These are phyloP conservation scores for Hermaeophaga mercurialis DNA, from an alignment of 2,888 invertebrate genomes.

Conservation along the genomic window DNA sequence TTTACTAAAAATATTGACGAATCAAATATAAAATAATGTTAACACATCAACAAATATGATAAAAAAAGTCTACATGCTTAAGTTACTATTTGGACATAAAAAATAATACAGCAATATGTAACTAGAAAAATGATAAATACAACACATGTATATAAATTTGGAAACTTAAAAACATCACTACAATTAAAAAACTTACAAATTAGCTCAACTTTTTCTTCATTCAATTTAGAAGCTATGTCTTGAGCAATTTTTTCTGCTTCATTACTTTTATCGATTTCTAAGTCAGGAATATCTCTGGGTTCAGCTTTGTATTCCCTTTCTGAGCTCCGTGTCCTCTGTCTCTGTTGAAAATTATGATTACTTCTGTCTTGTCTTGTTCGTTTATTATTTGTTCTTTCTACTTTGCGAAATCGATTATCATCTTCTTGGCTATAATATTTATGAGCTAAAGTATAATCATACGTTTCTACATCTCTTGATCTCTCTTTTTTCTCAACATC, in stretches of 20 bases:
- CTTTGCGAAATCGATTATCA: slow-evolving; percentile 16
- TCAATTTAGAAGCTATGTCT: slow-evolving; percentile 75
- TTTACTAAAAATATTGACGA: slow-evolving; percentile 65
- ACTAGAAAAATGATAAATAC: too few relatives aligned
- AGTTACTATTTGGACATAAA: too few relatives aligned
- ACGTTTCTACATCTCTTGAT: slow-evolving; percentile 75
- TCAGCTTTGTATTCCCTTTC: slow-evolving; percentile 61
- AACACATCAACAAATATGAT: too few relatives aligned
- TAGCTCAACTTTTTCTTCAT: slow-evolving; percentile 75
- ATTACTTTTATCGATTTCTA: slow-evolving; percentile 60
- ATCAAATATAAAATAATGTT: too few relatives aligned
- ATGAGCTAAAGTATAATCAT: slow-evolving; percentile 66
- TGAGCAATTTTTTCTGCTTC: slow-evolving; percentile 66
- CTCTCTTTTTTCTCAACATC: slow-evolving; percentile 73
- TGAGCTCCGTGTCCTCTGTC: slow-evolving; percentile 52
- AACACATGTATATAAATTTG: too few relatives aligned
- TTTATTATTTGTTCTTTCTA: slow-evolving; percentile 59
- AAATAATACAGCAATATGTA: too few relatives aligned
- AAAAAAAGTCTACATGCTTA: too few relatives aligned
- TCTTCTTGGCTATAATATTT: slow-evolving; percentile 60
- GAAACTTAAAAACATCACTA: too few relatives aligned
- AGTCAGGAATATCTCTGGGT: slow-evolving; percentile 64
- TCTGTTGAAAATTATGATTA: slow-evolving; percentile 63
- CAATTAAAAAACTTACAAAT: slow-evolving; percentile 68
- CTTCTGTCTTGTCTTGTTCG: slow-evolving; percentile 64